Evolutionary conservation across 2,113 vertebrate species (phyloP), one percentile per base, ranked within the genome.

Genomic region (Phrynocephalus versicolor): DNA sequence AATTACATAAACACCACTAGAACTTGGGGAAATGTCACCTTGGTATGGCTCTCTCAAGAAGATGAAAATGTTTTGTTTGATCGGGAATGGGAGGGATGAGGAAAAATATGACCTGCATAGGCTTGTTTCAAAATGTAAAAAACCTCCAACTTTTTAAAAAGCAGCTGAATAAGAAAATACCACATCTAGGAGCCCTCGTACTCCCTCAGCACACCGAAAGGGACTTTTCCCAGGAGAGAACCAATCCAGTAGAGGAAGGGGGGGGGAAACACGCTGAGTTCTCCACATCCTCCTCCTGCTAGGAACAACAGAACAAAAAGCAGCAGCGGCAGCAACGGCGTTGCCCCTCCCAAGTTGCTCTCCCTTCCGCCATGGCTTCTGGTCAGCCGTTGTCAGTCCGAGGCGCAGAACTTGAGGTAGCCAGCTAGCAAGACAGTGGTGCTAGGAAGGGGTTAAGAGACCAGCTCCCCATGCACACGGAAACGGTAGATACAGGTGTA

Each of bases 401-500:
- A 69, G 0, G 0, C 0, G 0, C 0, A 0, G 57, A 21, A 45
- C 74, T 78, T 1, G 0, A 86, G 79, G 87, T 85, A 67, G 85
- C 64, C 78, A 74, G 72, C 64, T 9, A 69, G 74, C 62, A 62
- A 39, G 39, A 23, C 41, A 6, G 70, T 60, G 37, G 33, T 39
- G 51, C 16, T 3, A 4, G 18, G 77, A 27, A 72, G 27, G 65
- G 51, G 5, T 93, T 96, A 97, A 86, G 91, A 89, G 6, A 76
- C 85, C 0, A 81, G 92, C 78, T 96, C 95, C 65, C 99, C 98
- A 0, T 99, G 98, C 62, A 99, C 98, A 0, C 98, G 95, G 97
- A 99, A 99, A 84, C 98, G 98, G 93, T 99, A 99, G 89, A 99
- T 95, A 88, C 99, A 99, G 13, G 99, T 99, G 79, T 99, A 99